Base-by-base conservation (phyloP, 2,797 vertebrate genomes). In the Myotis myotis region DNA sequence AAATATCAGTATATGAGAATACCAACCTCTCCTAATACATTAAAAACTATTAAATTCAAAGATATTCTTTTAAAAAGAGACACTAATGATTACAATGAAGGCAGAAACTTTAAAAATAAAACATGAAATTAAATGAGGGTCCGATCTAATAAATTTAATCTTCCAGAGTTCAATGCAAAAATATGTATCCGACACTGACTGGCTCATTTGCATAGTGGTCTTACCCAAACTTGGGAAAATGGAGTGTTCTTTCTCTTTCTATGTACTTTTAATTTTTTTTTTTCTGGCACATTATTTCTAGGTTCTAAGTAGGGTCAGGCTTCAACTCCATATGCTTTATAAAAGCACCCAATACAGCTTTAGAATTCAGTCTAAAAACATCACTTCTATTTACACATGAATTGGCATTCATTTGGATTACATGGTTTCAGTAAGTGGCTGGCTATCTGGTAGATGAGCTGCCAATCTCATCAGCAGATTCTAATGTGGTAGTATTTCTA, bases 141-240 rank as follows among this genome's bases (percentile, higher is more conserved):
- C 33, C 28, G 23, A 57, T 30, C 78, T n/a, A 94, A 93, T 74
- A 88, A 51, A 85, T 17, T 76, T 91, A 72, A 88, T 88, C 44
- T 94, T 88, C 20, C n/a, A 76, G 80, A 70, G 12, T 79, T 84
- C 13, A 62, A 25, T 38, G 5, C 11, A 91, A 86, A 94, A 82
- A 80, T 28, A n/a, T 10, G n/a, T n/a, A 10, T 68, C 84, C 53
- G 51, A 38, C 8, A 68, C 15, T 38, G 38, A 47, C 11, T 80
- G 38, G 51, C 10, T 75, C 22, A 71, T 79, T 33, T 89, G 23
- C 66, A 79, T 11, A 55, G 53, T 64, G 30, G 36, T 84, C 74
- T 85, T 66, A 71, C 6, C 23, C 55, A 82, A 94, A 95, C 74
- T 57, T 87, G 49, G 53, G 64, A 30, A 95, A 85, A 93, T 66